phyloP scores from a whole-genome alignment of 92 coral and sea anemone species.

The Palythoa caribaeorum region DNA sequence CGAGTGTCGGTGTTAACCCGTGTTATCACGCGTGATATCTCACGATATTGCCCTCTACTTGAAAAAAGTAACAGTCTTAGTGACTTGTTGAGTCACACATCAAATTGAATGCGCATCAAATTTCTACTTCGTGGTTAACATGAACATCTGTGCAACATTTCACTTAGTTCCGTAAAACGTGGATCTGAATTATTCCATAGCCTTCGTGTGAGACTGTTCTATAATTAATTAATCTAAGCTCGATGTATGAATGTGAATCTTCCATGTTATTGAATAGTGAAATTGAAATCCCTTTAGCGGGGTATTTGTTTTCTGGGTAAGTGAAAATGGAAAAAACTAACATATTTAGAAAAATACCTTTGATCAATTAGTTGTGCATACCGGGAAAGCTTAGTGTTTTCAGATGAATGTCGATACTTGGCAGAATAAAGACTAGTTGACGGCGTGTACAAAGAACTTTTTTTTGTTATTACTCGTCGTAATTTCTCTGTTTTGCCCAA shows the following conservation, averaged over 20 bases:
- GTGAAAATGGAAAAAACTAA: constrained; percentile 43
- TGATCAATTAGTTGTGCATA: constrained; percentile 45
- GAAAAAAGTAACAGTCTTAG: constrained; percentile 19
- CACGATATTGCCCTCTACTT: constrained; percentile 33
- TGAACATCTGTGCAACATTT: constrained; percentile 32
- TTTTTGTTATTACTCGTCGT: constrained; percentile 51
- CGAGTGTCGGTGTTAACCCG: constrained; percentile 33
- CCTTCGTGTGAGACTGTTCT: constrained; percentile 50
- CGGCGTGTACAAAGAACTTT: constrained; percentile 75
- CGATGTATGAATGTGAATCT: constrained; percentile 24
- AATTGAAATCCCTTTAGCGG: constrained; percentile 45
- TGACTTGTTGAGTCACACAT: constrained; percentile 21
- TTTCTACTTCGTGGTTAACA: constrained; percentile 2
- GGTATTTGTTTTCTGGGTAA: constrained; percentile 34
- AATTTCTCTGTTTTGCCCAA: constrained; percentile 72
- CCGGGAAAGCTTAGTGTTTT: constrained; percentile 5
- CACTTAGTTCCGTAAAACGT: constrained; percentile 6
- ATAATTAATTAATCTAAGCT: constrained; percentile 48
- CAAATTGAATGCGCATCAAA: background rate
- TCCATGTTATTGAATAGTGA: constrained; percentile 41
- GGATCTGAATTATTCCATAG: constrained; percentile 34
- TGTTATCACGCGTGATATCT: constrained; percentile 53
- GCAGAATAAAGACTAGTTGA: constrained; percentile 21
- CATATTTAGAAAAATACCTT: constrained; percentile 31
- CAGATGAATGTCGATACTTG: background rate